Base-by-base conservation (phyloP, 2,888 invertebrate genomes). In the Polietes domitor region DNA sequence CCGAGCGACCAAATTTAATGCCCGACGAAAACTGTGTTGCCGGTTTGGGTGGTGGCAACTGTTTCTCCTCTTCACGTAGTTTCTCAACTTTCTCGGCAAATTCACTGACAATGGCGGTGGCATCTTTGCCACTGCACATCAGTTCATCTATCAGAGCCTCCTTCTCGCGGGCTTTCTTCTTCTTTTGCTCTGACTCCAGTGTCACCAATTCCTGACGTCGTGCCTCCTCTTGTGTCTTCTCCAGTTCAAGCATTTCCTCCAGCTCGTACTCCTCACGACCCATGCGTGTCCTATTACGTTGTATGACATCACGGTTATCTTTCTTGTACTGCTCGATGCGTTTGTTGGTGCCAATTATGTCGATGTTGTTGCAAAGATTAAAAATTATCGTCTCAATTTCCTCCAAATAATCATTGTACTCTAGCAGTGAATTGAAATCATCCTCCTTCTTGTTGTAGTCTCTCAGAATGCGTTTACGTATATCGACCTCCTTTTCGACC, bases 401-500 rank as follows among this genome's bases (percentile, higher is more conserved):
- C 93, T 99, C 99, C 87, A 99, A 93, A 92, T 99, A 99, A 92
- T 99, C 97, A 92, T 99, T 99, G 92, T 96, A 99, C 81, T 98
- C 98, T 50, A 94, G 93, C 77, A 98, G 91, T 0, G 95, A 93
- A 0, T 93, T 91, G 91, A 99, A 99, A 92, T 99, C 99, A 86
- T 98, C 98, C 91, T 98, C 97, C 37, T 96, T 97, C 90, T 98
- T 98, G 90, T 98, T 99, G 90, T 96, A 99, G 92, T 99, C 98
- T 87, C 96, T 94, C 12, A 98, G 93, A 24, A 99, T 95, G 87
- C 96, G 94, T 90, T 96, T 96, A 37, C 99, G 93, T 85, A 99
- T 98, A 89, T 99, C 98, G 9, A 99, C 96, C 93, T 99, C 99
- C 91, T 99, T 99, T 92, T 99, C 99, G 0, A 99, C 97, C 93